Percentiles rank a stretch among this genome's conserved stretches.
Evolutionary conservation across 2,113 vertebrate species (phyloP).

Genomic region (Pyrgilauda ruficollis): DNA sequence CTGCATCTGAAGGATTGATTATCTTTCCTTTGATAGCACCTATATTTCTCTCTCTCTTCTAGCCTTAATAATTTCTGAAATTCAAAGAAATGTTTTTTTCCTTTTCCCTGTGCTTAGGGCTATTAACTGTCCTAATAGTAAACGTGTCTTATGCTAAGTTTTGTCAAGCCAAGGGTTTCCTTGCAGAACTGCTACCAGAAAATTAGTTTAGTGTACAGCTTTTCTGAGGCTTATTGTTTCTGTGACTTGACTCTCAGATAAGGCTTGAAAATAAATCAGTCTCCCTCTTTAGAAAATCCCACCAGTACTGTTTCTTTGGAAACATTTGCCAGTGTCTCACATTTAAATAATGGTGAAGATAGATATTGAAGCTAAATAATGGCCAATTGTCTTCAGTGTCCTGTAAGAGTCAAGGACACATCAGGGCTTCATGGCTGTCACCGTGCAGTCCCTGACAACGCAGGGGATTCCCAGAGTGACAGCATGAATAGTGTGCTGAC

Average conservation of each 20-base stretch:
- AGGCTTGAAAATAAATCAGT: conserved; percentile 35
- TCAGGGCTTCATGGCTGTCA: conserved; percentile 37
- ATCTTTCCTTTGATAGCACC: conserved; percentile 38
- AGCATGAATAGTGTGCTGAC: conserved; percentile 11
- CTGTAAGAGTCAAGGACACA: conserved; percentile 15
- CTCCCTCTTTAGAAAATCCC: conserved; percentile 12
- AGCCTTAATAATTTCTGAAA: conserved; percentile 21
- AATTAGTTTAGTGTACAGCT: conserved; percentile 21
- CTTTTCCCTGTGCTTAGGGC: conserved; percentile 38
- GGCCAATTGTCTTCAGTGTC: conserved; percentile 25
- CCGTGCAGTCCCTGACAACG: not conserved
- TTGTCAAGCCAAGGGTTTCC: conserved; percentile 13
- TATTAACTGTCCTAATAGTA: conserved; percentile 51
- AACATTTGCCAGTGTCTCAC: conserved; percentile 29
- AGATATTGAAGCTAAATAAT: conserved; percentile 53
- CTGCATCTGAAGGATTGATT: conserved; percentile 51
- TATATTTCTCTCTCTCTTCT: not conserved
- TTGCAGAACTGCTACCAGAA: conserved; percentile 14
- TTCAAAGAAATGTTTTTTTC: conserved; percentile 26
- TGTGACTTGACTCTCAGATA: conserved; percentile 26
- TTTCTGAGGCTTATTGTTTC: conserved; percentile 51
- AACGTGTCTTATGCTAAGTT: conserved; percentile 15
- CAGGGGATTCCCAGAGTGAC: conserved; percentile 23
- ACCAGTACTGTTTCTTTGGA: not conserved
- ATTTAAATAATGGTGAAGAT: conserved; percentile 37